These are phyloP conservation scores for Vulpes ferrilata DNA, from an alignment of 2,113 vertebrate species.

Conservation along the genomic window DNA sequence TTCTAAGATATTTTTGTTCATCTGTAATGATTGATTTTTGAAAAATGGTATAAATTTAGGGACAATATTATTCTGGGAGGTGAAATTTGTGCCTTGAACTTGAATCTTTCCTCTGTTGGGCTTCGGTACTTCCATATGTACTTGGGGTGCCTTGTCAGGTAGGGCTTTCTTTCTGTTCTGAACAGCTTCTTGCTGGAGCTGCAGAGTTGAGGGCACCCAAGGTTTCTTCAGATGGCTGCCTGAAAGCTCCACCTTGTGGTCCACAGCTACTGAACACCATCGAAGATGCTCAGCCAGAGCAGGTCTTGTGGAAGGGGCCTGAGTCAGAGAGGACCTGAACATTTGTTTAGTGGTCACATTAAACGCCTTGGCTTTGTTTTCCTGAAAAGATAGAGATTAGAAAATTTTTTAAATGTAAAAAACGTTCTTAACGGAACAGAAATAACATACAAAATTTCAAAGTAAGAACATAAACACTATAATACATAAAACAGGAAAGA, in stretches of 20 bases:
- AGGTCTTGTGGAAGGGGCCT: slow-evolving; percentile 72
- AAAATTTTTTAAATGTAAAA: slow-evolving; percentile 54
- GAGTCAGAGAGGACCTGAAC: slow-evolving; percentile 81
- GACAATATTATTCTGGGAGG: background rate
- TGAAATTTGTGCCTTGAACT: slow-evolving; percentile 20
- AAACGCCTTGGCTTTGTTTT: slow-evolving; percentile 78
- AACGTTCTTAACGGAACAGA: slow-evolving; percentile 14
- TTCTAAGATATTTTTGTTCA: slow-evolving; percentile 76
- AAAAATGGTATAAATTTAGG: slow-evolving; percentile 91
- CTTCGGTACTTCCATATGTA: background rate
- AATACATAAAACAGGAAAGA: background rate
- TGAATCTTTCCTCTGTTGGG: slow-evolving; percentile 21
- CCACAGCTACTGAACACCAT: background rate
- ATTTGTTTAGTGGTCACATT: slow-evolving; percentile 84
- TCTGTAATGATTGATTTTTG: slow-evolving; percentile 84
- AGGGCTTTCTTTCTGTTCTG: background rate
- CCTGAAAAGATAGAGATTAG: slow-evolving; percentile 85
- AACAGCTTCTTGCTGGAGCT: background rate
- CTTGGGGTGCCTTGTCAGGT: background rate
- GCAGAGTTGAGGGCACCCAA: fast-evolving
- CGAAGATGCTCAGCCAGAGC: background rate
- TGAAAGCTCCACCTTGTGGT: slow-evolving; percentile 83
- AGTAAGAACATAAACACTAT: slow-evolving; percentile 19
- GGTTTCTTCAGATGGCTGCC: slow-evolving; percentile 58
- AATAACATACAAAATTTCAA: slow-evolving; percentile 55